A percentile compares a stretch with the other conserved stretches of the same genome.
Conservation (phyloP, 2,888 invertebrate species). For the Schrankia costaestrigalis region DNA sequence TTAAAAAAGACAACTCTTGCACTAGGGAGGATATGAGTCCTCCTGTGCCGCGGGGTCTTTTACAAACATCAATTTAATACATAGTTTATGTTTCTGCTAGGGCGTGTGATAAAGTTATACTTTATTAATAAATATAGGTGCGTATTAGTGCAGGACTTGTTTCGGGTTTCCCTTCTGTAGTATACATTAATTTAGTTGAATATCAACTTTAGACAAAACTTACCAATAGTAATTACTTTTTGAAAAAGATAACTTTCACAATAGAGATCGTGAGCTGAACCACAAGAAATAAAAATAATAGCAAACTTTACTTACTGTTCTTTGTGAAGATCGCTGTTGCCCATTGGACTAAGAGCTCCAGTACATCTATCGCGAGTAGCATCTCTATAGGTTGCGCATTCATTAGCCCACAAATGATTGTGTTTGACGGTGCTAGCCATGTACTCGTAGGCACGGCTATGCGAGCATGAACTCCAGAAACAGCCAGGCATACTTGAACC, state of each 20-base stretch:
- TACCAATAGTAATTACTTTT: not conserved
- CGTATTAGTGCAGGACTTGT: too few relatives aligned
- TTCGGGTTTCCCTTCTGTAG: too few relatives aligned
- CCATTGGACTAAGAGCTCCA: slow-evolving; percentile 45
- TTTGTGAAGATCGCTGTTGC: slow-evolving; percentile 49
- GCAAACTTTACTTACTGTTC: slow-evolving; percentile 36
- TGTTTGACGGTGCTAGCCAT: slow-evolving; percentile 52
- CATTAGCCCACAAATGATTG: slow-evolving; percentile 47
- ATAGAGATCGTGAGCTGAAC: not conserved
- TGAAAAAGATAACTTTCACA: not conserved
- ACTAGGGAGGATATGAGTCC: too few relatives aligned
- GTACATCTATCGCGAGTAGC: slow-evolving; percentile 41
- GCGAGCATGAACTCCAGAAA: slow-evolving; percentile 49
- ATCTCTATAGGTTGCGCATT: slow-evolving; percentile 41
- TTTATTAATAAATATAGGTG: too few relatives aligned
- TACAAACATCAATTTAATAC: too few relatives aligned
- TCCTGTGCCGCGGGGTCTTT: too few relatives aligned
- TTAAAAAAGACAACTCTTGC: too few relatives aligned
- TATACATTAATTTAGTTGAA: too few relatives aligned
- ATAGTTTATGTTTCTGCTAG: not conserved
- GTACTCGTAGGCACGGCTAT: slow-evolving; percentile 48
- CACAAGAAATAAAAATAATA: not conserved
- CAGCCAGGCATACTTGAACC: slow-evolving; percentile 61
- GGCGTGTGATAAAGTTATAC: not conserved
- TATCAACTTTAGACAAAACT: too few relatives aligned